phyloP scores from a whole-genome alignment of 92 coral and sea anemone genomes.

The Metridium senile region DNA sequence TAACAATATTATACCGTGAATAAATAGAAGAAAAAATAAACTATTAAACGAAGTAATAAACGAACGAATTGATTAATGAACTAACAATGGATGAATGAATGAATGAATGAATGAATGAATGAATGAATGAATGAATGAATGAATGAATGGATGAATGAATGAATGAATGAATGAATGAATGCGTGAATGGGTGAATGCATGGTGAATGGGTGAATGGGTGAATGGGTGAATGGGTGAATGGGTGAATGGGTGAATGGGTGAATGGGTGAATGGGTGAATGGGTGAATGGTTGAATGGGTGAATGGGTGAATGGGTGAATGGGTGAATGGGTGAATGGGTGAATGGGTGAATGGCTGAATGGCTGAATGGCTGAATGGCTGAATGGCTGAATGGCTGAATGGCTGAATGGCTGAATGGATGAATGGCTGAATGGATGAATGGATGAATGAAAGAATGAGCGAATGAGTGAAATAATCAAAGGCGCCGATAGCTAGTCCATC shows the following conservation, averaged over 20 bases:
- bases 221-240: not conserved
- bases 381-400: not conserved
- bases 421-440: not conserved
- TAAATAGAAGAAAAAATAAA: not conserved
- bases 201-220: not conserved
- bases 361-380: not conserved
- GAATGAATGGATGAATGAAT: not conserved
- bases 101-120: not conserved
- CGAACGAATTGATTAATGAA: not conserved
- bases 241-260: not conserved
- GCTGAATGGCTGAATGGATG: not conserved
- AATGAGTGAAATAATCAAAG: not conserved
- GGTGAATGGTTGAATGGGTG: not conserved
- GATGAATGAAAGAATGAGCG: not conserved
- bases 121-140: not conserved
- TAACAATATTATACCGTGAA: too few species aligned
- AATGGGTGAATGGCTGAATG: not conserved
- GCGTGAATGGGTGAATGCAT: not conserved
- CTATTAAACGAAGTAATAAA: not conserved
- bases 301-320: not conserved
- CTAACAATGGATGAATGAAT: not conserved
- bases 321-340: not conserved
- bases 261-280: not conserved
- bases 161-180: not conserved
- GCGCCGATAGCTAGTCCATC: too few species aligned